phyloP scores from a whole-genome alignment of 2,113 vertebrate species.

The Aix galericulata region DNA sequence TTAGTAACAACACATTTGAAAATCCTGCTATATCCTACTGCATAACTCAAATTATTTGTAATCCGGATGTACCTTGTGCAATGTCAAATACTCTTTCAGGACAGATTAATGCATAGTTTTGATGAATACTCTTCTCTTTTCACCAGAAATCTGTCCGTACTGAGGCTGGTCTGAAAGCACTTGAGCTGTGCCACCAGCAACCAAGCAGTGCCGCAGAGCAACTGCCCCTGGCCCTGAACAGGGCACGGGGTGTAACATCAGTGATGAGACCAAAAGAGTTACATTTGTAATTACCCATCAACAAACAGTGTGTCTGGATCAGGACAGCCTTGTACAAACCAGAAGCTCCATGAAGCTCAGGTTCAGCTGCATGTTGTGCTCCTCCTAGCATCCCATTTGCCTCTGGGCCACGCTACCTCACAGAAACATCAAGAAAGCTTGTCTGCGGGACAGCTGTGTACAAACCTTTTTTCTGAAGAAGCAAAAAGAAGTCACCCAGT shows the following conservation, averaged over 20 bases:
- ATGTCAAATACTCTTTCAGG: background rate
- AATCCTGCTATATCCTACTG: no score
- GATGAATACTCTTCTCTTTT: background rate
- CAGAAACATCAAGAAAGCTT: background rate
- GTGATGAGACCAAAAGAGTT: background rate
- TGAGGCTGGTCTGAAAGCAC: background rate
- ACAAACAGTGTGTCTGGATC: background rate
- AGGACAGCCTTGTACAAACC: background rate
- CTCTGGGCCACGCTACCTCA: background rate
- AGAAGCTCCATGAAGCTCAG: background rate
- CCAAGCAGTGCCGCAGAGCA: background rate
- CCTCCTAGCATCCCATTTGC: no score
- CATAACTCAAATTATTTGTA: background rate
- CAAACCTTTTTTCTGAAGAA: background rate
- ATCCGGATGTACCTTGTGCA: background rate
- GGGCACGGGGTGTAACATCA: background rate
- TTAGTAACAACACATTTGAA: background rate
- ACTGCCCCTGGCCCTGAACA: background rate
- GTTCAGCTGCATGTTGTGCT: background rate
- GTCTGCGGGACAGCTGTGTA: background rate
- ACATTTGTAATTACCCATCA: background rate
- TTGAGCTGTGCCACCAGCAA: background rate
- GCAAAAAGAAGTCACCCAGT: background rate
- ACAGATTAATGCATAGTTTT: background rate
- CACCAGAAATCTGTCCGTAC: background rate